Evolutionary conservation across 1,140 invertebrate genomes (phyloP).

Genomic region (Stenopsyche tienmushanensis): DNA sequence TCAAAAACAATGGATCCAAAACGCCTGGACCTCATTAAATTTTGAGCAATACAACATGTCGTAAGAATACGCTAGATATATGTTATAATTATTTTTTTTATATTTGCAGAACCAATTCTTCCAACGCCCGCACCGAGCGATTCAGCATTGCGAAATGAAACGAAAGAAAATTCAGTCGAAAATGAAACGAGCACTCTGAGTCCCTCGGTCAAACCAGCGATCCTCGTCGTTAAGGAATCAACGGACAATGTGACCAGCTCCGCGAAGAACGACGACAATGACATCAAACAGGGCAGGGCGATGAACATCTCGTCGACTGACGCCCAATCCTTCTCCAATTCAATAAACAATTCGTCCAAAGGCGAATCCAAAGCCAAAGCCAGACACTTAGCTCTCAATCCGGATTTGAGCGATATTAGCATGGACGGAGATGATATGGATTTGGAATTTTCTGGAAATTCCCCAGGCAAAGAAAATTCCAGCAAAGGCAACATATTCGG

Average conservation of each 20-base stretch:
- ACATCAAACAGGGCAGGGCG: conserved; percentile 32
- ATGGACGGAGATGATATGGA: conserved; percentile 66
- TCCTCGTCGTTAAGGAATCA: no score
- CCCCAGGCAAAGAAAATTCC: conserved; percentile 36
- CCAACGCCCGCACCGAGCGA: conserved; percentile 9
- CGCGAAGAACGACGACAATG: neutral
- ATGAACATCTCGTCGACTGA: conserved; percentile 31
- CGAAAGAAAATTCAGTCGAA: neutral
- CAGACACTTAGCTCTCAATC: conserved; percentile 43
- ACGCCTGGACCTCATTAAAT: no score
- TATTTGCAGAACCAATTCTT: conserved; percentile 11
- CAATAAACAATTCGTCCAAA: conserved; percentile 10
- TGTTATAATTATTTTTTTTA: neutral
- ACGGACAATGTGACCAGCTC: no score
- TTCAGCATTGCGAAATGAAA: neutral
- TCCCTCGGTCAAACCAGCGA: neutral
- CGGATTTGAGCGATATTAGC: conserved; percentile 66
- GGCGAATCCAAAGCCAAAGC: conserved; percentile 5
- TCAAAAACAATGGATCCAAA: no score
- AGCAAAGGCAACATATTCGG: conserved; percentile 32
- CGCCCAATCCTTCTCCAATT: conserved; percentile 21
- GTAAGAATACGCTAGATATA: no score
- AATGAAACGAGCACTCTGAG: neutral
- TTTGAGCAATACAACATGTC: neutral
- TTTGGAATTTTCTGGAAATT: conserved; percentile 36